A percentile compares a stretch with the other conserved stretches of the same genome.
These are phyloP conservation scores for Polyommatus icarus DNA, from an alignment of 2,888 invertebrate species.

Conservation along the genomic window DNA sequence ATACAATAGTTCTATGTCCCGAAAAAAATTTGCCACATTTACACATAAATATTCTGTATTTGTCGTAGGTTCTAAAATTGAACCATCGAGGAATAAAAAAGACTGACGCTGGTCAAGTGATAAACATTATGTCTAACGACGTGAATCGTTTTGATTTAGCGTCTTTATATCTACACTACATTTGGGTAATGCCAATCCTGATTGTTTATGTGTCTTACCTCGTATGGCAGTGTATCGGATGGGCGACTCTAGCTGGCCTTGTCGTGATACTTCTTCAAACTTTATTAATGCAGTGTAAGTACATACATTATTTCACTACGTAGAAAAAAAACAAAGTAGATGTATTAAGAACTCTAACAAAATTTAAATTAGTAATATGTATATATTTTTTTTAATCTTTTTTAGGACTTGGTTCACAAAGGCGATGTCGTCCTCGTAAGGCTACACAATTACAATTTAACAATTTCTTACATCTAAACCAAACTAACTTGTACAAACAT, in stretches of 20 bases:
- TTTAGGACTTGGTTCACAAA: too few relatives aligned
- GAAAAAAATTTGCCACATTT: too few relatives aligned
- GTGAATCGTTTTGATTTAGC: slow-evolving; percentile 89
- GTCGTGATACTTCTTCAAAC: slow-evolving; percentile 78
- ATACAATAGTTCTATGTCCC: too few relatives aligned
- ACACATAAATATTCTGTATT: slow-evolving; percentile 38
- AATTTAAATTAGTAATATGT: too few relatives aligned
- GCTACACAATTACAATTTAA: too few relatives aligned
- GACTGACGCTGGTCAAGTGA: slow-evolving; percentile 86
- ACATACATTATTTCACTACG: too few relatives aligned
- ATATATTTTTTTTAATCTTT: too few relatives aligned
- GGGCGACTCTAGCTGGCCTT: slow-evolving; percentile 64
- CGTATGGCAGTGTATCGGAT: slow-evolving; percentile 64
- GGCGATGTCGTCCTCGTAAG: too few relatives aligned
- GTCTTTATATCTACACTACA: slow-evolving; percentile 84
- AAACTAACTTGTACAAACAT: too few relatives aligned
- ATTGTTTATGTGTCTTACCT: slow-evolving; percentile 77
- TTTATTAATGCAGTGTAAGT: slow-evolving; percentile 75
- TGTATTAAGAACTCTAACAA: too few relatives aligned
- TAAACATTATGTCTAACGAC: slow-evolving; percentile 92
- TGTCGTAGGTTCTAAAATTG: slow-evolving; percentile 60
- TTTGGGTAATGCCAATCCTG: slow-evolving; percentile 91
- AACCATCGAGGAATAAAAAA: slow-evolving; percentile 80
- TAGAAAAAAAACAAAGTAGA: too few relatives aligned
- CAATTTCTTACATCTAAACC: too few relatives aligned